Evolutionary conservation across 2,113 vertebrate species (phyloP), one percentile per base, ranked within the genome.

Genomic region (Hepsetus odoe): DNA sequence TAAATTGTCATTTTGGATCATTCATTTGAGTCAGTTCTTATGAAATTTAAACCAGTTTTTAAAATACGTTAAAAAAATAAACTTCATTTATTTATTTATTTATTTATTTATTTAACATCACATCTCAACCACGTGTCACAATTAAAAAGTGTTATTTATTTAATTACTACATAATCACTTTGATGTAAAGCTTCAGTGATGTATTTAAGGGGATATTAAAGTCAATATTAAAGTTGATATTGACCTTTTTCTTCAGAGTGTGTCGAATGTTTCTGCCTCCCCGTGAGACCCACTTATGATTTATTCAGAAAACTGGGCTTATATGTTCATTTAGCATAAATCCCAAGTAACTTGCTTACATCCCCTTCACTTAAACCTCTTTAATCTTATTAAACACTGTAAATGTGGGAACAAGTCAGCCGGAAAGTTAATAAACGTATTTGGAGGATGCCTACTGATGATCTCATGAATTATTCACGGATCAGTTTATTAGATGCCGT

Each of bases 381-480:
- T 33, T 62, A 62, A 62, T 62, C 59, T 62, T 49, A 49, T 49
- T 49, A 20, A 49, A 49, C 18, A 20, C 46, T 20, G 2, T 33
- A 20, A 62, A 62, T 32, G 8, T 62, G 30, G 18, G 16, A 33
- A 33, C 59, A 32, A 62, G 28, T 62, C 28, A 62, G 20, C 30
- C 14, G 3, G 28, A 62, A 32, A 30, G 32, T 62, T 62, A 62
- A 62, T 62, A 33, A 62, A 62, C 12, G 7, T 20, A 7, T 33
- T 28, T 30, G n/a, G 28, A 30, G 18, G 30, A 3, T 11, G 26
- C 59, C 16, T 13, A 9, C 58, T 61, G 58, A 61, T 61, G 28
- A 33, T 62, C 59, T 28, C 18, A 62, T 30, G 7, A 62, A 33
- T 62, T 62, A 62, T 62, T 62, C 59, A 62, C 30, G 46, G 46